Conservation (phyloP, 2,113 vertebrate species). For the Ardeotis arabs region DNA sequence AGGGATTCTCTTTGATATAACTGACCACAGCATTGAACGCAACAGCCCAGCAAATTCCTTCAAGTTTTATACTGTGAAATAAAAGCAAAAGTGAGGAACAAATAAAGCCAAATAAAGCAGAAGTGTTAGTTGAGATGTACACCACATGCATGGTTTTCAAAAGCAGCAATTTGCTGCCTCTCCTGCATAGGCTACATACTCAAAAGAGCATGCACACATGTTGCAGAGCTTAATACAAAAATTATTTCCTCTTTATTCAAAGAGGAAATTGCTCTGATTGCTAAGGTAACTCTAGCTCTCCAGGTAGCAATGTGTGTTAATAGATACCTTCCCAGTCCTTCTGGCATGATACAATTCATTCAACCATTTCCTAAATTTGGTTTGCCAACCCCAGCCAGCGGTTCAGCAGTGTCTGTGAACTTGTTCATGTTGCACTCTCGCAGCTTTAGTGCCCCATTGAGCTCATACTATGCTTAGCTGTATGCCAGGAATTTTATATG, state of each 20-base stretch:
- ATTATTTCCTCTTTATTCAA: slow-evolving; percentile 1
- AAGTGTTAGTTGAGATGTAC: background rate
- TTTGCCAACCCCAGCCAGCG: background rate
- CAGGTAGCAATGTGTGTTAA: background rate
- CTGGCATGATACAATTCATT: background rate
- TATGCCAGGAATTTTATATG: background rate
- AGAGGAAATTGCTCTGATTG: slow-evolving; percentile 4
- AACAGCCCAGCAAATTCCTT: background rate
- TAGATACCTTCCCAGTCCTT: background rate
- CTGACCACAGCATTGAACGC: background rate
- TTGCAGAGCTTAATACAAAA: slow-evolving; percentile 4
- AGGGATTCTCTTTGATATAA: background rate
- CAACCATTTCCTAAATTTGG: background rate
- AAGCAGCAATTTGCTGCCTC: background rate
- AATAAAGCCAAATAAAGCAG: background rate
- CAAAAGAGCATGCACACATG: background rate
- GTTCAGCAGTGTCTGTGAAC: background rate
- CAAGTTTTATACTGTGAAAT: background rate
- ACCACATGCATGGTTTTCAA: background rate
- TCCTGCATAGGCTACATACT: background rate
- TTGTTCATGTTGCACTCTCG: background rate
- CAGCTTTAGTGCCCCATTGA: background rate
- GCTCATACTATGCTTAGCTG: background rate
- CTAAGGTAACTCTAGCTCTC: background rate
- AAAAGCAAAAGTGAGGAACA: background rate